These are phyloP conservation scores for Girardia tigrina DNA, from an alignment of 2,888 invertebrate genomes.

Conservation along the genomic window DNA sequence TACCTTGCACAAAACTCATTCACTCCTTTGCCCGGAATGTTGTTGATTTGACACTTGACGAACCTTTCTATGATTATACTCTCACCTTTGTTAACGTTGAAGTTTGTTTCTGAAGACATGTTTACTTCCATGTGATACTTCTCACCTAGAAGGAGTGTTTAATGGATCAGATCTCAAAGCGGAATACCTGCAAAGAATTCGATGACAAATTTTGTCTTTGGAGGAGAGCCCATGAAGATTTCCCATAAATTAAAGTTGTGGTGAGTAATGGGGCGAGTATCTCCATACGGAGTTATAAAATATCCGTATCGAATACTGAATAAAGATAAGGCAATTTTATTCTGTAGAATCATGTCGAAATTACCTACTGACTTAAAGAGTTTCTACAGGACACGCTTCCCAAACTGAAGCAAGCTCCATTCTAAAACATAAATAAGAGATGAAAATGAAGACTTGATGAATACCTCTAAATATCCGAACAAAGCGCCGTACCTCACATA, in stretches of 20 bases:
- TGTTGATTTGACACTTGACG: neutral
- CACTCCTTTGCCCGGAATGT: neutral
- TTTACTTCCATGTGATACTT: neutral
- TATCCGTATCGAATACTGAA: slow-evolving; percentile 38
- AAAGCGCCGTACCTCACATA: slow-evolving; percentile 44
- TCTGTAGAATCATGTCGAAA: neutral
- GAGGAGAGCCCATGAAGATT: neutral
- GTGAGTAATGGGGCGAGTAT: slow-evolving; percentile 29
- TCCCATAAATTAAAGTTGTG: slow-evolving; percentile 36
- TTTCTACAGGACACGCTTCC: slow-evolving; percentile 52
- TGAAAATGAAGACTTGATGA: slow-evolving; percentile 19
- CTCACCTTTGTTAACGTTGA: neutral
- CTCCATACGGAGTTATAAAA: slow-evolving; percentile 37
- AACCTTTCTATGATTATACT: neutral
- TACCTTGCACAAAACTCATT: neutral
- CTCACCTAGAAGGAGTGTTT: neutral
- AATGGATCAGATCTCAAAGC: neutral
- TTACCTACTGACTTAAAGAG: neutral
- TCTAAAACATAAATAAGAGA: slow-evolving; percentile 45
- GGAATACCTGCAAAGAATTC: neutral
- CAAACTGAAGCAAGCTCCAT: slow-evolving; percentile 56
- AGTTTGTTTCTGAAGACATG: neutral
- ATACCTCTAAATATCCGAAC: slow-evolving; percentile 43
- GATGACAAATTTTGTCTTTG: neutral
- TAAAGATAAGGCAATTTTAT: neutral